Evolutionary conservation across 1,140 invertebrate species (phyloP).

Genomic region (Drosophila pandora): DNA sequence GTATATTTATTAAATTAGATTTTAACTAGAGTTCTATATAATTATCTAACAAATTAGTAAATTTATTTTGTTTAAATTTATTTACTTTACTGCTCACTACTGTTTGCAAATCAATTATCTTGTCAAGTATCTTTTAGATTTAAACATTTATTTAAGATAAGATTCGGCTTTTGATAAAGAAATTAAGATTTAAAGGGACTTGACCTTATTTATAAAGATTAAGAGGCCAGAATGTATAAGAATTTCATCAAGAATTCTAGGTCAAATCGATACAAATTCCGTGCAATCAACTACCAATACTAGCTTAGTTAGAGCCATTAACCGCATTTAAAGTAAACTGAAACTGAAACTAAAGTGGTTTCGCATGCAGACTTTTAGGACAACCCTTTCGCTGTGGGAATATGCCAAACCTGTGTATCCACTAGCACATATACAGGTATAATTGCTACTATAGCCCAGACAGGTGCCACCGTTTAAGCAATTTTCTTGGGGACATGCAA

Average conservation of each 20-base stretch:
- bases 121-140: constrained; percentile 1
- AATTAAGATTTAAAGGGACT: neutral
- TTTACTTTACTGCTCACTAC: neutral
- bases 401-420: constrained; percentile 84
- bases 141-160: constrained; percentile 3
- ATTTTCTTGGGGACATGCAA: constrained; percentile 79
- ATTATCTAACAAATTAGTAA: too few relatives aligned
- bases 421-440: constrained; percentile 85
- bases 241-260: constrained; percentile 7
- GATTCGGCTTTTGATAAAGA: neutral
- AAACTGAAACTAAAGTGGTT: constrained; percentile 6
- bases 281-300: constrained; percentile 5
- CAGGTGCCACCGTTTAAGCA: constrained; percentile 84
- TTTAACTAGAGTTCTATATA: too few relatives aligned
- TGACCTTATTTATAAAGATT: neutral
- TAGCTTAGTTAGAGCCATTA: constrained; percentile 11
- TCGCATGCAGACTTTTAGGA: constrained; percentile 45
- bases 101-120: neutral
- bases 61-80: neutral
- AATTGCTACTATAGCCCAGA: constrained; percentile 83
- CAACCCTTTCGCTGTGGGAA: constrained; percentile 53
- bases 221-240: neutral
- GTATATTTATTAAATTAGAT: neutral
- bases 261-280: constrained; percentile 1
- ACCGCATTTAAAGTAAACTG: constrained; percentile 34